Evolutionary conservation across 1,140 invertebrate species (phyloP).

Genomic region (Drosophila varians): DNA sequence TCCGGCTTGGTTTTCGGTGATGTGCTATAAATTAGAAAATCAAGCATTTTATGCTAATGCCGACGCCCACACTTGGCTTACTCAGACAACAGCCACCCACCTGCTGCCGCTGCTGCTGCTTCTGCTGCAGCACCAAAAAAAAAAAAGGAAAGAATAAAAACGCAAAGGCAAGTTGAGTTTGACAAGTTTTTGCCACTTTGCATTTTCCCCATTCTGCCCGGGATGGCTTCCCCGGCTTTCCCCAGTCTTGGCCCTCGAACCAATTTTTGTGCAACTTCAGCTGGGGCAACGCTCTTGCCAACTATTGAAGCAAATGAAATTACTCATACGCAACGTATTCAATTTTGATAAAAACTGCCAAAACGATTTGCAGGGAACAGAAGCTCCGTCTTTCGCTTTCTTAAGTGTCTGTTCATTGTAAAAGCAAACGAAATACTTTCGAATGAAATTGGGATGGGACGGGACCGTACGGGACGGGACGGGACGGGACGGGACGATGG

Average conservation of each 20-base stretch:
- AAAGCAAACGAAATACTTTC: conserved; percentile 16
- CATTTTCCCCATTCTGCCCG: conserved; percentile 60
- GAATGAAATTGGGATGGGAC: not conserved
- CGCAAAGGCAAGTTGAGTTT: conserved; percentile 54
- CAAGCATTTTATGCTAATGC: conserved; percentile 80
- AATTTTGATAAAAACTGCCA: conserved; percentile 66
- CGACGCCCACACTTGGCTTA: conserved; percentile 49
- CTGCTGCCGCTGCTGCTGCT: conserved; percentile 23
- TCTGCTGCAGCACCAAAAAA: not conserved
- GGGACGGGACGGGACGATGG: too few species aligned
- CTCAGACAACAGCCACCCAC: conserved; percentile 22
- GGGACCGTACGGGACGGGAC: too few species aligned
- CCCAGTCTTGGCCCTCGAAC: not conserved
- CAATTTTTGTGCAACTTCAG: conserved; percentile 35
- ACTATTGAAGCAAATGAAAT: conserved; percentile 73
- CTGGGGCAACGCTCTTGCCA: conserved; percentile 35
- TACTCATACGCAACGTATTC: conserved; percentile 77
- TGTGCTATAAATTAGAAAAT: conserved; percentile 82
- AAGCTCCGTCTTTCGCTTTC: conserved; percentile 32
- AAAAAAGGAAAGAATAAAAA: not conserved
- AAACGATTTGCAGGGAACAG: conserved; percentile 50
- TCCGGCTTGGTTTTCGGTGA: conserved; percentile 63
- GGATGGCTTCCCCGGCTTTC: not conserved
- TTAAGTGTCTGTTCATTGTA: conserved; percentile 44
- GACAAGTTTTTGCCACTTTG: conserved; percentile 77